Conservation (phyloP, 2,888 invertebrate genomes). For the Onchidella celtica region DNA sequence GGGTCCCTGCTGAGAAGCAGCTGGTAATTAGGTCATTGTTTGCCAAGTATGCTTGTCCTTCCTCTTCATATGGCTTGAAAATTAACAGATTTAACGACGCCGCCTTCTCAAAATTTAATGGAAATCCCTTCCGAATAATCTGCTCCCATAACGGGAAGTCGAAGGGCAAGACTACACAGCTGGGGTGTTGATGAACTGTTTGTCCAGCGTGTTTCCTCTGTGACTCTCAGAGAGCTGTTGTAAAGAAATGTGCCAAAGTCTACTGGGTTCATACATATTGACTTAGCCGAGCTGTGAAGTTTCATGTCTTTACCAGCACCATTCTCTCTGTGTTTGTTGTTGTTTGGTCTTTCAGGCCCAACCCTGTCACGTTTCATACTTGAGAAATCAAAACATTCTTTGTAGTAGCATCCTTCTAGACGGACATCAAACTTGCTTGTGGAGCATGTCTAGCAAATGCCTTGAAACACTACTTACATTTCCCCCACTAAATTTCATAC, state of each 20-base stretch:
- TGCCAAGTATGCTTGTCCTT: not conserved
- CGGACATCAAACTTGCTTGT: too few relatives aligned
- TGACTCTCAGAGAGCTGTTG: not conserved
- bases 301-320: too few relatives aligned
- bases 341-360: too few relatives aligned
- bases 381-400: too few relatives aligned
- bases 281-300: not conserved
- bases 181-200: not conserved
- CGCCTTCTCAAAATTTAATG: constrained; percentile 3
- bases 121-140: constrained; percentile 1
- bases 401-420: too few relatives aligned
- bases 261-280: not conserved
- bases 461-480: too few relatives aligned
- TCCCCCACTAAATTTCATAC: too few relatives aligned
- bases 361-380: too few relatives aligned
- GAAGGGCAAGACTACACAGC: not conserved
- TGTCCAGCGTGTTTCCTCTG: not conserved
- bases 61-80: constrained; percentile 16
- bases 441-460: too few relatives aligned
- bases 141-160: not conserved
- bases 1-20: not conserved
- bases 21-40: constrained; percentile 29
- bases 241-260: not conserved
- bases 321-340: too few relatives aligned
- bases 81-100: constrained; percentile 22